Evolutionary conservation across 1,140 invertebrate genomes (phyloP).

Genomic region (Pseudoatta argentina): DNA sequence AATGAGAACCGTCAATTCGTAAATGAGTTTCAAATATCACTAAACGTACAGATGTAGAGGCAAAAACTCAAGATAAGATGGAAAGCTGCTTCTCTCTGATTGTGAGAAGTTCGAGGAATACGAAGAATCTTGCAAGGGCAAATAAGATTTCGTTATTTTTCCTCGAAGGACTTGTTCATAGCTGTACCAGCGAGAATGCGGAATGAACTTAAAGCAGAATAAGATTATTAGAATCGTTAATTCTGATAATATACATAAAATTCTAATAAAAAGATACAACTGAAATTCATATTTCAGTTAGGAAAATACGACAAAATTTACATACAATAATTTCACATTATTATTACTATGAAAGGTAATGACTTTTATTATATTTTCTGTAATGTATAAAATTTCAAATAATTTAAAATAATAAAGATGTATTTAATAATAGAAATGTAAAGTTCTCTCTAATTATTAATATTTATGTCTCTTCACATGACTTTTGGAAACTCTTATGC

Average conservation of each 20-base stretch:
- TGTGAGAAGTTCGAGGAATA: conserved; percentile 9
- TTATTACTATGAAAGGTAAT: background rate
- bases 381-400: background rate
- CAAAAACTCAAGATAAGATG: conserved; percentile 71
- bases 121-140: conserved; percentile 8
- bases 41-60: background rate
- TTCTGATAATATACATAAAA: background rate
- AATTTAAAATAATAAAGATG: background rate
- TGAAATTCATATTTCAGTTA: background rate
- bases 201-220: background rate
- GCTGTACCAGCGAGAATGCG: background rate
- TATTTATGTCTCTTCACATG: background rate
- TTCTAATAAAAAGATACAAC: background rate
- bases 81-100: conserved; percentile 56
- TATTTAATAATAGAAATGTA: background rate
- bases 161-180: background rate
- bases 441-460: conserved; percentile 1
- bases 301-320: background rate
- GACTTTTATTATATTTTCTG: background rate
- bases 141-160: conserved; percentile 26
- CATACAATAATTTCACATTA: background rate
- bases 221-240: background rate
- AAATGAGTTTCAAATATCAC: conserved; percentile 30
- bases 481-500: background rate
- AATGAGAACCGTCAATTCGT: conserved; percentile 15